phyloP scores from a whole-genome alignment of 1,140 invertebrate species.

The Holotrichia oblita region DNA sequence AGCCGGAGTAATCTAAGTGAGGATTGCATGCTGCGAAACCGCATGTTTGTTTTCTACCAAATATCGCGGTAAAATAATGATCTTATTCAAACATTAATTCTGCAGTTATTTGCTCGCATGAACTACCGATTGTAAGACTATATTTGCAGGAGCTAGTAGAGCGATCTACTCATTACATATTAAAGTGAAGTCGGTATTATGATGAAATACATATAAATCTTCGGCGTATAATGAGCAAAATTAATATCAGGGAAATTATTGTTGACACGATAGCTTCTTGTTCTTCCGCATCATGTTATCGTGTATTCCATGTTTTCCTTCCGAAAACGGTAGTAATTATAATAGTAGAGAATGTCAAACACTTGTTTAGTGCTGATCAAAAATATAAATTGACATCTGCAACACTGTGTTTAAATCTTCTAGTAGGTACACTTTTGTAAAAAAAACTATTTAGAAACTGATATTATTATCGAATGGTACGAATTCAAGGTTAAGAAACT shows the following conservation, averaged over 20 bases:
- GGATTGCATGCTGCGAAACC: neutral
- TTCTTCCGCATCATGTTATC: too few species aligned
- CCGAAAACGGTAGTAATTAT: too few species aligned
- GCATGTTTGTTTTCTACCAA: conserved; percentile 1
- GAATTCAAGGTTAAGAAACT: too few species aligned
- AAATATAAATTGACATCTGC: too few species aligned
- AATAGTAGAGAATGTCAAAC: too few species aligned
- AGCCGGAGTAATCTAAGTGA: neutral
- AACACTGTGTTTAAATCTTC: too few species aligned
- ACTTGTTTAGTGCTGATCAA: too few species aligned
- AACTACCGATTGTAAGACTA: neutral
- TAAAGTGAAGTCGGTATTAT: neutral
- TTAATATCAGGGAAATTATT: neutral
- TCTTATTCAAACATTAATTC: conserved; percentile 16
- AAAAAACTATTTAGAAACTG: too few species aligned
- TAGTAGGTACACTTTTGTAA: too few species aligned
- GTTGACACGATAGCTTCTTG: neutral
- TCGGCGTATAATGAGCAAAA: neutral
- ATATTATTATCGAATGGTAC: too few species aligned
- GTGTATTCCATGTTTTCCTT: too few species aligned
- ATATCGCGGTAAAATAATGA: conserved; percentile 7
- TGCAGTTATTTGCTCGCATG: neutral
- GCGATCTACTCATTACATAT: neutral
- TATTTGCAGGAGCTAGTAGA: neutral
- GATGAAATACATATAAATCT: conserved; percentile 7